Percentiles rank a stretch among this genome's conserved stretches.
Evolutionary conservation across 2,797 vertebrate species (phyloP).

Genomic region (Microchirus variegatus): DNA sequence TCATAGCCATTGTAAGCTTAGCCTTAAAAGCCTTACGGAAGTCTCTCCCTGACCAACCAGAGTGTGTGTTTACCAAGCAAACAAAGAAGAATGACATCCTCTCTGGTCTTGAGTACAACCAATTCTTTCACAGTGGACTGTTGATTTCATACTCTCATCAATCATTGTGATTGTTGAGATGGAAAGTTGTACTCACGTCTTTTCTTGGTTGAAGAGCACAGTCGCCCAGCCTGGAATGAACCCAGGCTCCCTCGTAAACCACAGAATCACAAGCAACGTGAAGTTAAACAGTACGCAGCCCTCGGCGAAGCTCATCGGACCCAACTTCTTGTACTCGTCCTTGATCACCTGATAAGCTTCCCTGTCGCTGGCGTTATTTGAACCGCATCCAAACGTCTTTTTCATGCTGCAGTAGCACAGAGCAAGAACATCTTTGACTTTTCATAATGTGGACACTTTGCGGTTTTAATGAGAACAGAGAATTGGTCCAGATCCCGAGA

Average conservation of each 20-base stretch:
- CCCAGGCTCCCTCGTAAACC: conserved; percentile 91
- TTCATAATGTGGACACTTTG: not conserved
- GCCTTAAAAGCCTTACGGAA: too few species aligned
- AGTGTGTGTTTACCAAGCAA: too few species aligned
- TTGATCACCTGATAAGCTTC: conserved; percentile 80
- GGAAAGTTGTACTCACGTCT: conserved; percentile 75
- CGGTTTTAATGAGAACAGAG: not conserved
- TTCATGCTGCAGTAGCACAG: conserved; percentile 74
- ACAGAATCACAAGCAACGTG: conserved; percentile 82
- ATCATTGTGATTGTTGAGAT: too few species aligned
- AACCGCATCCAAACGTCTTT: conserved; percentile 84
- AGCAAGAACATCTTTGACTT: not conserved
- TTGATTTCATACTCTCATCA: too few species aligned
- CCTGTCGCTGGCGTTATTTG: conserved; percentile 42
- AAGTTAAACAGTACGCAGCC: conserved; percentile 80
- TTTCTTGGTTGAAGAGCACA: conserved; percentile 72
- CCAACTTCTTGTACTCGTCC: conserved; percentile 79
- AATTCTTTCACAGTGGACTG: too few species aligned
- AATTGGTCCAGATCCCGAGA: not conserved
- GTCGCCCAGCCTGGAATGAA: conserved; percentile 90
- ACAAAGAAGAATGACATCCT: too few species aligned
- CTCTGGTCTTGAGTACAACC: too few species aligned
- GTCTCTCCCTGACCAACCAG: too few species aligned
- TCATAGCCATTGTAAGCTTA: too few species aligned
- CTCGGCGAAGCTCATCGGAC: conserved; percentile 86